A percentile compares a stretch with the other conserved stretches of the same genome.
phyloP scores from a whole-genome alignment of 2,888 invertebrate genomes.

The Ectobius pallidus region DNA sequence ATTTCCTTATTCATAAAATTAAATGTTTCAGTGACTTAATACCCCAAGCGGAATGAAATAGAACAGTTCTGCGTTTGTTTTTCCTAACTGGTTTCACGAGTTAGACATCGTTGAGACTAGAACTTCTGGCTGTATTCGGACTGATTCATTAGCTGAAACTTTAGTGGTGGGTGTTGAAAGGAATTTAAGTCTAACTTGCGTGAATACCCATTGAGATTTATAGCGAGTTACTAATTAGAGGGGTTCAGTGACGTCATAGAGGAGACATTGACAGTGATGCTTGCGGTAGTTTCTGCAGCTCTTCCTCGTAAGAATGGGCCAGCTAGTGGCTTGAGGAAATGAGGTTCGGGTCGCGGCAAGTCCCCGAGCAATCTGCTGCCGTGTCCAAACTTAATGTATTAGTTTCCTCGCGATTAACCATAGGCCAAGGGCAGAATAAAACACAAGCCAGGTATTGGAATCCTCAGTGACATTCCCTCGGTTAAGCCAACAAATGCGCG shows the following conservation, averaged over 20 bases:
- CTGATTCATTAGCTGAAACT: too few relatives aligned
- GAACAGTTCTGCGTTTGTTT: too few relatives aligned
- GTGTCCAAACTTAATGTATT: slow-evolving; percentile 17
- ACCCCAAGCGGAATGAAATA: too few relatives aligned
- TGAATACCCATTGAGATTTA: too few relatives aligned
- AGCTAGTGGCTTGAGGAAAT: neutral
- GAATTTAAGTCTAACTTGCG: too few relatives aligned
- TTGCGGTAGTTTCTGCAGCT: too few relatives aligned
- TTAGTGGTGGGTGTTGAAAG: too few relatives aligned
- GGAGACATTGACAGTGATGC: neutral
- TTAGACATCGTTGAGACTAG: too few relatives aligned
- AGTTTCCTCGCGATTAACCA: slow-evolving; percentile 18
- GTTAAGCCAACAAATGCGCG: neutral
- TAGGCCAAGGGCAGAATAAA: neutral
- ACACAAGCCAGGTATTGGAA: neutral
- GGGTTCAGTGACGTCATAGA: neutral
- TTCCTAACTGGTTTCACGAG: too few relatives aligned
- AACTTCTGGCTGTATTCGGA: too few relatives aligned
- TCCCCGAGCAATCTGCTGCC: slow-evolving; percentile 14
- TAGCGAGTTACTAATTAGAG: neutral
- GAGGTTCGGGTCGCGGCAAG: neutral
- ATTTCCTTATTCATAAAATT: too few relatives aligned
- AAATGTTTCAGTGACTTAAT: too few relatives aligned
- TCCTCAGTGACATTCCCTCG: neutral
- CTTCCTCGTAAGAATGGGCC: neutral